phyloP scores from a whole-genome alignment of 2,797 vertebrate species.

The Crocidura indochinensis region DNA sequence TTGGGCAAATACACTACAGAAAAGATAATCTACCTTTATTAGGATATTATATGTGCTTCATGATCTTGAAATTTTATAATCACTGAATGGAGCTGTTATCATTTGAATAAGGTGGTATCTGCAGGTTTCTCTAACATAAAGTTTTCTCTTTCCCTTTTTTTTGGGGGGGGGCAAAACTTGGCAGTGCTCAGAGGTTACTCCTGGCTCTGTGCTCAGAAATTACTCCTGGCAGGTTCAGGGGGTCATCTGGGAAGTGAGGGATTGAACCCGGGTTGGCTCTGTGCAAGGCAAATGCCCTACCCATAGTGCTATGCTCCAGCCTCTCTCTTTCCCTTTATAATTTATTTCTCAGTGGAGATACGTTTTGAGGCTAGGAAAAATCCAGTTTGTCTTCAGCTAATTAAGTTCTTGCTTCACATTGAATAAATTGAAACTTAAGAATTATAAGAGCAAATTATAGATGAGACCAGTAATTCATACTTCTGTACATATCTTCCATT shows the following conservation, averaged over 20 bases:
- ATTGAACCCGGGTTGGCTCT: too few species aligned
- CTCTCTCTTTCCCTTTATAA: conserved; percentile 27
- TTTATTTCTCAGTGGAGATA: conserved; percentile 18
- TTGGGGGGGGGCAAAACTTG: too few species aligned
- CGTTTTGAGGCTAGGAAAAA: conserved; percentile 57
- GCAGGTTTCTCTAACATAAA: conserved; percentile 17
- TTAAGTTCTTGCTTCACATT: conserved; percentile 62
- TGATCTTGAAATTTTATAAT: background rate
- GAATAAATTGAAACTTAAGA: conserved; percentile 45
- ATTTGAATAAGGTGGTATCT: background rate
- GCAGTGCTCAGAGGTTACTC: too few species aligned
- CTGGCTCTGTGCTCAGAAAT: too few species aligned
- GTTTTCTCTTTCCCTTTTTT: too few species aligned
- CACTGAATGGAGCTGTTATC: background rate
- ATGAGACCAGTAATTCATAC: background rate
- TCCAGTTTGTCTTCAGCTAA: conserved; percentile 44
- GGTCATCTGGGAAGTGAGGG: too few species aligned
- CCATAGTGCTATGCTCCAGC: too few species aligned
- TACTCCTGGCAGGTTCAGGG: too few species aligned
- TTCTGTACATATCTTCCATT: conserved; percentile 45
- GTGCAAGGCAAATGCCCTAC: too few species aligned
- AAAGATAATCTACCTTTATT: background rate
- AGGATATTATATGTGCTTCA: background rate
- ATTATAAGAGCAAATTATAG: conserved; percentile 56
- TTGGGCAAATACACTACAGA: conserved; percentile 1